Conservation (phyloP, 2,797 vertebrate species). For the Trachops cirrhosus region DNA sequence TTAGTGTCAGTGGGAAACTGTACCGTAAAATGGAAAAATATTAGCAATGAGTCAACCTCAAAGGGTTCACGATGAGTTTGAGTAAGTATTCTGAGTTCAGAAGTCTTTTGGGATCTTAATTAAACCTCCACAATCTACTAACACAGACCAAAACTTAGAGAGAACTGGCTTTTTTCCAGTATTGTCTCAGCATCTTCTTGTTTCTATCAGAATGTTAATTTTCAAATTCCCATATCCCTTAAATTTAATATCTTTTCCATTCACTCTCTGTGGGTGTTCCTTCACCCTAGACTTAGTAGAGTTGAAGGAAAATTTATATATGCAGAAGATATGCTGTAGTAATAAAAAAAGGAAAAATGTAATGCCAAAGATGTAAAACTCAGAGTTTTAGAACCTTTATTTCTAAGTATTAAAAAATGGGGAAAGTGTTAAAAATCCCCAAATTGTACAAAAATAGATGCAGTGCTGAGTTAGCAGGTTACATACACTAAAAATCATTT, state of each 20-base stretch:
- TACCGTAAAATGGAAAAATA: slow-evolving; percentile 70
- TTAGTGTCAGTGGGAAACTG: slow-evolving; percentile 77
- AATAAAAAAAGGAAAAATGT: not conserved
- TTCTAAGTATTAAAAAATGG: not conserved
- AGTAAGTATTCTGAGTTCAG: slow-evolving; percentile 64
- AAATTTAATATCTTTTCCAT: slow-evolving; percentile 58
- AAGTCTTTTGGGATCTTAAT: slow-evolving; percentile 64
- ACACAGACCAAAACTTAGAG: slow-evolving; percentile 5
- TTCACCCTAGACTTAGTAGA: not conserved
- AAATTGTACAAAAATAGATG: not conserved
- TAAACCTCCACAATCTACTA: slow-evolving; percentile 26
- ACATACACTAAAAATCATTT: not conserved
- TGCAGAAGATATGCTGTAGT: not conserved
- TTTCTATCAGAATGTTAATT: slow-evolving; percentile 54
- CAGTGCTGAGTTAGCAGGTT: not conserved
- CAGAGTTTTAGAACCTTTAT: not conserved
- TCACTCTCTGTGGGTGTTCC: slow-evolving; percentile 51
- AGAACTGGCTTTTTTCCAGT: slow-evolving; percentile 52
- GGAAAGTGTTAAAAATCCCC: not conserved
- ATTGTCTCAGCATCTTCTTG: slow-evolving; percentile 48
- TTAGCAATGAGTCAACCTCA: slow-evolving; percentile 62
- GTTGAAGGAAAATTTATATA: slow-evolving; percentile 31
- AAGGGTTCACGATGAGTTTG: slow-evolving; percentile 73
- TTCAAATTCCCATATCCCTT: slow-evolving; percentile 8
- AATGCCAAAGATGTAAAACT: not conserved